These are phyloP conservation scores for Falco concolor DNA, from an alignment of 2,797 vertebrate genomes.

Conservation along the genomic window DNA sequence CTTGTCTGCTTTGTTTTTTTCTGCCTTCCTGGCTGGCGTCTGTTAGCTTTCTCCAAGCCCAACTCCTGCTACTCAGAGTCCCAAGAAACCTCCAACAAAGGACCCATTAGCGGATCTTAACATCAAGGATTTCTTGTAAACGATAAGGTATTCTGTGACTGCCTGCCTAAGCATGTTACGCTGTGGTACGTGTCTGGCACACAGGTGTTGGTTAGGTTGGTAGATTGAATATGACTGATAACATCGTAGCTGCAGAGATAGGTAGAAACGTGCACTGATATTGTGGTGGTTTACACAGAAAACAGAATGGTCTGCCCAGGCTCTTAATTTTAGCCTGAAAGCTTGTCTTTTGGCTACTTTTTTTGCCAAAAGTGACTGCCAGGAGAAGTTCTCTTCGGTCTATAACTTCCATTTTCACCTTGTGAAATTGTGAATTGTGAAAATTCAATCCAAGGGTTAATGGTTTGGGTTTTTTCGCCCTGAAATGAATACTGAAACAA, in stretches of 20 bases:
- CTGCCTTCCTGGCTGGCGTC: conserved; percentile 58
- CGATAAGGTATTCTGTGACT: conserved; percentile 76
- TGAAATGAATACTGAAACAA: neutral
- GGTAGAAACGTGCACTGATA: neutral
- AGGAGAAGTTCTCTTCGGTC: neutral
- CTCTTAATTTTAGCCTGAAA: neutral
- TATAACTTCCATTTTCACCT: neutral
- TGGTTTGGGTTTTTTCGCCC: neutral
- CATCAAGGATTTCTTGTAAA: conserved; percentile 99
- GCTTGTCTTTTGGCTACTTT: neutral
- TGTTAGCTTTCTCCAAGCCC: conserved; percentile 90
- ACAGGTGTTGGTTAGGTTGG: neutral
- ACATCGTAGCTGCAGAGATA: neutral
- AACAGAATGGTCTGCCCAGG: neutral
- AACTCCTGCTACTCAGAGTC: conserved; percentile 87
- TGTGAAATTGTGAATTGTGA: neutral
- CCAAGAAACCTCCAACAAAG: conserved; percentile 97
- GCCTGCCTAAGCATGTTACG: conserved; percentile 35
- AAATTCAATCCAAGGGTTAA: neutral
- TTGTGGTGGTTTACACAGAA: neutral
- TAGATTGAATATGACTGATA: neutral
- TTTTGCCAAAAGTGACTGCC: neutral
- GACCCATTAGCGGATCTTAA: conserved; percentile 98
- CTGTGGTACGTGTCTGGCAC: neutral
- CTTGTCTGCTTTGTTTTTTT: conserved; percentile 64